A percentile compares a stretch with the other conserved stretches of the same genome.
phyloP scores from a whole-genome alignment of 2,888 invertebrate genomes.

The Dimorphilus gyrociliatus region DNA sequence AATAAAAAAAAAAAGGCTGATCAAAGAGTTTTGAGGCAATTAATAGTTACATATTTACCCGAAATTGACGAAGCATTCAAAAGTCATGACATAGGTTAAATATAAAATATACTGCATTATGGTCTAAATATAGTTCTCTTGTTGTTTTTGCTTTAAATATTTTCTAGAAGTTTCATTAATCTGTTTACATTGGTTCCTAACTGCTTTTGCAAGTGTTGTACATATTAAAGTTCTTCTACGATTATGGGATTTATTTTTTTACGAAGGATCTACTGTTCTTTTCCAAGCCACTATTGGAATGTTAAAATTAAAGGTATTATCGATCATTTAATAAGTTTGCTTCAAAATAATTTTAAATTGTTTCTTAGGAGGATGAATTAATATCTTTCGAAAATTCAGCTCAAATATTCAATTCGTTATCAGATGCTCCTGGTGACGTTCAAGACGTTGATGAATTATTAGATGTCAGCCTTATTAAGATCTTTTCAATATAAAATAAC shows the following conservation, averaged over 20 bases:
- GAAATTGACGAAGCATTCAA: slow-evolving; percentile 70
- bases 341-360: too few relatives aligned
- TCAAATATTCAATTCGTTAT: slow-evolving; percentile 89
- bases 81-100: slow-evolving; percentile 55
- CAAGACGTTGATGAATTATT: slow-evolving; percentile 76
- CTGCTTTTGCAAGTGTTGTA: slow-evolving; percentile 85
- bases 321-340: too few relatives aligned
- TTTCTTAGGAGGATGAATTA: slow-evolving; percentile 52
- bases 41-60: slow-evolving; percentile 74
- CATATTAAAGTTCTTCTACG: slow-evolving; percentile 81
- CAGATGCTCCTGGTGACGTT: slow-evolving; percentile 76
- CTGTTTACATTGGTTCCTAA: slow-evolving; percentile 92
- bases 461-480: too few relatives aligned
- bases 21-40: slow-evolving; percentile 78
- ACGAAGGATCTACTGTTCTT: slow-evolving; percentile 80
- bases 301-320: slow-evolving; percentile 56
- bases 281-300: slow-evolving; percentile 87
- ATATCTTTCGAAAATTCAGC: slow-evolving; percentile 80
- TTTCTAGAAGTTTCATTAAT: slow-evolving; percentile 68
- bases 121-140: too few relatives aligned
- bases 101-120: too few relatives aligned
- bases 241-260: slow-evolving; percentile 92
- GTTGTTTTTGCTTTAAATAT: too few relatives aligned
- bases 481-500: too few relatives aligned
- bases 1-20: too few relatives aligned